These are phyloP conservation scores for Leptinotarsa juncta DNA, from an alignment of 2,888 invertebrate species.

Conservation along the genomic window DNA sequence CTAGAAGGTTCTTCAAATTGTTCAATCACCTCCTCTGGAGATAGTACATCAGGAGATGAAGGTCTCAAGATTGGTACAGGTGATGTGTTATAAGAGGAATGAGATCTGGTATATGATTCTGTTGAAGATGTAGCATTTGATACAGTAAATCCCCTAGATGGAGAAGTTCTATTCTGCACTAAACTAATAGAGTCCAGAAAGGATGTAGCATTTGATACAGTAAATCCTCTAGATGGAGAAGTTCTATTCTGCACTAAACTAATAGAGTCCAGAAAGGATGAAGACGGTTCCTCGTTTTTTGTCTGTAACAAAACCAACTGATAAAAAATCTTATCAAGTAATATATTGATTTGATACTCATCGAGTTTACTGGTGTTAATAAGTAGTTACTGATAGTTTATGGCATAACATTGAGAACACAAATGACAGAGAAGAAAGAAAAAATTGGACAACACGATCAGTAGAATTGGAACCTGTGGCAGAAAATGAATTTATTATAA, in stretches of 20 bases:
- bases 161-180: neutral
- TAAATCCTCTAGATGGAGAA: neutral
- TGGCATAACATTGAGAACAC: no score
- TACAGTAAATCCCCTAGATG: neutral
- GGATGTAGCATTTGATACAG: neutral
- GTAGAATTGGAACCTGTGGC: no score
- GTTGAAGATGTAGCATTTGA: neutral
- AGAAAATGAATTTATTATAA: no score
- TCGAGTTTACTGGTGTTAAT: no score
- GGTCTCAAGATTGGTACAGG: neutral
- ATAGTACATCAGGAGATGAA: neutral
- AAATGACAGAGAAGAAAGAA: no score
- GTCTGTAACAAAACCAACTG: conserved; percentile 5
- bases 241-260: conserved; percentile 17
- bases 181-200: conserved; percentile 41
- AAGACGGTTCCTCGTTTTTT: neutral
- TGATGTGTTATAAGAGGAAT: neutral
- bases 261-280: conserved; percentile 41
- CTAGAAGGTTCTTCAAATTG: neutral
- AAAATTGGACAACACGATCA: no score
- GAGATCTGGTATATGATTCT: neutral
- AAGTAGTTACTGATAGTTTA: no score
- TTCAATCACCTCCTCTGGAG: neutral
- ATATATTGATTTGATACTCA: neutral
- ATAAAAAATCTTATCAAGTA: neutral